Conservation (phyloP, 2,113 vertebrate genomes). For the Desmodus rotundus region DNA sequence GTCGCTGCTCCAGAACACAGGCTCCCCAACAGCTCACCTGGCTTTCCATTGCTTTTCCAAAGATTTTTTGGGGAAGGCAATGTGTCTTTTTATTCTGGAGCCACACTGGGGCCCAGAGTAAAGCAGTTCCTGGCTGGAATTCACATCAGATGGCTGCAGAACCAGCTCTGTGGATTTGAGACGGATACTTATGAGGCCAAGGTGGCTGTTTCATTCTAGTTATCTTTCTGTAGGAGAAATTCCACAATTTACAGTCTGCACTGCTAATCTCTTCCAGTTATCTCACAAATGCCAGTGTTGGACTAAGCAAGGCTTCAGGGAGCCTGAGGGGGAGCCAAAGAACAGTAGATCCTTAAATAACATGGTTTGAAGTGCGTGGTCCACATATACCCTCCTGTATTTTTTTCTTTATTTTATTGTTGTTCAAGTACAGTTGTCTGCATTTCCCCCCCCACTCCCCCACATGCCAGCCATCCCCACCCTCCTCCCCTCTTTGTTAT, state of each 20-base stretch:
- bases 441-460: too few species aligned
- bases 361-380: not conserved
- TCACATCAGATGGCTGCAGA: not conserved
- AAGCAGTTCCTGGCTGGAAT: not conserved
- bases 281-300: not conserved
- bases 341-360: not conserved
- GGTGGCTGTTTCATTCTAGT: not conserved
- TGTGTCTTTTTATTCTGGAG: not conserved
- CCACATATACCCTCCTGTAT: not conserved
- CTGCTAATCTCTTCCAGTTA: slow-evolving; percentile 19
- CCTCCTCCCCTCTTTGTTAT: too few species aligned
- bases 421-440: too few species aligned
- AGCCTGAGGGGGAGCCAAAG: not conserved
- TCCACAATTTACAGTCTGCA: not conserved
- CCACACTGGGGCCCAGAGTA: not conserved
- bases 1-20: not conserved
- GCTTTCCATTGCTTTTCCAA: not conserved
- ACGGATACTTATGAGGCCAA: not conserved
- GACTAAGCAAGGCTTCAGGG: not conserved
- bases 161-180: not conserved
- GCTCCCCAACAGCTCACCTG: not conserved
- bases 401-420: too few species aligned
- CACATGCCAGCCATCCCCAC: too few species aligned
- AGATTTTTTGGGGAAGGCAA: not conserved
- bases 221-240: slow-evolving; percentile 20